Evolutionary conservation across 1,140 invertebrate species (phyloP).

Genomic region (Acromyrmex heyeri): DNA sequence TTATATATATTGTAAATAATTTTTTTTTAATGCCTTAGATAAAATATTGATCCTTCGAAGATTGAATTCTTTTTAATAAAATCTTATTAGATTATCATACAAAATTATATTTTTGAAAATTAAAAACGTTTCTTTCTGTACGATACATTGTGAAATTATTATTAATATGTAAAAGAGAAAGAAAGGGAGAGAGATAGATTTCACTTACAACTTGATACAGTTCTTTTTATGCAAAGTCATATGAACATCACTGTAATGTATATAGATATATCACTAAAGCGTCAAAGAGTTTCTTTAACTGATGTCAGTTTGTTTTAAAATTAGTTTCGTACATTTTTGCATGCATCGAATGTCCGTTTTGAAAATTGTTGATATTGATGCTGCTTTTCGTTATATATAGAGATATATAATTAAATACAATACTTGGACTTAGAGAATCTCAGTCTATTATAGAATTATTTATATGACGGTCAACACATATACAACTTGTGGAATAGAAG

Average conservation of each 20-base stretch:
- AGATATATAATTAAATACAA: neutral
- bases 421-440: neutral
- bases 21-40: neutral
- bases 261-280: neutral
- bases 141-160: neutral
- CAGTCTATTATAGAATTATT: conserved; percentile 29
- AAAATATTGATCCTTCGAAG: neutral
- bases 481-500: neutral
- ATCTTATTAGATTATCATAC: neutral
- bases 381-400: neutral
- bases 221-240: neutral
- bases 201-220: neutral
- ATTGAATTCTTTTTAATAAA: neutral
- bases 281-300: conserved; percentile 1
- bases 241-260: neutral
- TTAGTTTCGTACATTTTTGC: neutral
- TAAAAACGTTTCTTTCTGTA: neutral
- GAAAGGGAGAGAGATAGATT: neutral
- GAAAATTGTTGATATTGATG: conserved; percentile 36
- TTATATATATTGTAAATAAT: neutral
- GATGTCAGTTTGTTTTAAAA: neutral
- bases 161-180: neutral
- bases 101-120: conserved; percentile 8
- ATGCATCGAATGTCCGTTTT: neutral
- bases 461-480: neutral